Conservation (phyloP, 2,888 invertebrate genomes). For the Leptinotarsa haldemani region DNA sequence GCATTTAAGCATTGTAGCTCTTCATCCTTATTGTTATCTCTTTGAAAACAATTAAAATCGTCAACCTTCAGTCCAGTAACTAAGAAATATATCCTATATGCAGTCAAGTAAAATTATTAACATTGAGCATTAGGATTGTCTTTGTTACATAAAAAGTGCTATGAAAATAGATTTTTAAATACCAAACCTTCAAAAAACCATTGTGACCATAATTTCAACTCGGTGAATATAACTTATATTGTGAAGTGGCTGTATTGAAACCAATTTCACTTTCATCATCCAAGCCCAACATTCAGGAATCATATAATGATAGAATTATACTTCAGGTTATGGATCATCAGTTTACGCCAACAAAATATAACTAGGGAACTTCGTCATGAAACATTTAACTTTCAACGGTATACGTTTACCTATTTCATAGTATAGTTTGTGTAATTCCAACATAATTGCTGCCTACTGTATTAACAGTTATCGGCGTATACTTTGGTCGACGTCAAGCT, state of each 20-base stretch:
- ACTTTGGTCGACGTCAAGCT: constrained; percentile 28
- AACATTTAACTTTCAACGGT: constrained; percentile 15
- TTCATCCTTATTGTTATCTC: too few relatives aligned
- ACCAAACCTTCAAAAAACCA: too few relatives aligned
- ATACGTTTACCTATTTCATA: constrained; percentile 4
- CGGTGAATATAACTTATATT: too few relatives aligned
- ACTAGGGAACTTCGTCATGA: neutral
- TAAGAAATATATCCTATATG: too few relatives aligned
- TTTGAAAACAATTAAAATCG: too few relatives aligned
- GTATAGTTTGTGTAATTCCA: constrained; percentile 27
- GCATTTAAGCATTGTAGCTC: too few relatives aligned
- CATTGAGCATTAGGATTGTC: too few relatives aligned
- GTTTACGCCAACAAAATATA: neutral
- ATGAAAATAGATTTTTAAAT: too few relatives aligned
- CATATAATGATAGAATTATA: neutral
- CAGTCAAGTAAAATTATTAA: too few relatives aligned
- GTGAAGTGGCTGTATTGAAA: neutral
- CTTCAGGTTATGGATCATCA: neutral
- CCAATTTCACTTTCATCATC: constrained; percentile 6
- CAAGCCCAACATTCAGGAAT: neutral
- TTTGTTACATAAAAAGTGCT: too few relatives aligned
- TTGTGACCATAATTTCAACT: too few relatives aligned
- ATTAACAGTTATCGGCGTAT: constrained; percentile 36
- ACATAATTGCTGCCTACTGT: constrained; percentile 34
- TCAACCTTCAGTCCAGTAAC: too few relatives aligned